A percentile compares a stretch with the other conserved stretches of the same genome.
Conservation (phyloP, 2,888 invertebrate genomes). For the Drosophila flavopinicola region DNA sequence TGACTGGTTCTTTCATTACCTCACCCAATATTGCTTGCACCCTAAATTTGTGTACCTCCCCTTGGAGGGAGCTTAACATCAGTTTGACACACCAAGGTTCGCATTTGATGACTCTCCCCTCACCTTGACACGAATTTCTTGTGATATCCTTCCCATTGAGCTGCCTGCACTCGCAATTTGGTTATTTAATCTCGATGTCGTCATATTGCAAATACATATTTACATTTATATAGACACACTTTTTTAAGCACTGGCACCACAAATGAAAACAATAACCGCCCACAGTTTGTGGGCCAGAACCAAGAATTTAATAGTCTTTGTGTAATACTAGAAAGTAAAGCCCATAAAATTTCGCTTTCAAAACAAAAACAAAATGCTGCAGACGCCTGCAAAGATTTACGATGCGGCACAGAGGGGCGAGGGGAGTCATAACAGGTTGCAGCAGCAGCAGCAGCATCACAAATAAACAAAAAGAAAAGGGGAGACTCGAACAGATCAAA, state of each 20-base stretch:
- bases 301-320: slow-evolving; percentile 57
- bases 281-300: slow-evolving; percentile 54
- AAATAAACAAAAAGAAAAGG: slow-evolving; percentile 65
- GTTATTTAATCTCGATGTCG: slow-evolving; percentile 42
- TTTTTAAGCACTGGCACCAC: slow-evolving; percentile 42
- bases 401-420: slow-evolving; percentile 25
- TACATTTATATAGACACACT: slow-evolving; percentile 6
- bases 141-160: slow-evolving; percentile 42
- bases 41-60: slow-evolving; percentile 10
- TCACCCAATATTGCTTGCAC: slow-evolving; percentile 19
- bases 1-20: slow-evolving; percentile 8
- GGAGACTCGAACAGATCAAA: slow-evolving; percentile 23
- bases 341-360: slow-evolving; percentile 59
- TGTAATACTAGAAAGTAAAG: slow-evolving; percentile 63
- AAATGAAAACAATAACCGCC: slow-evolving; percentile 66
- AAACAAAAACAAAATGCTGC: slow-evolving; percentile 32
- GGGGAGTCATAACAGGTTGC: slow-evolving; percentile 60
- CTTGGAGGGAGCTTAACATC: slow-evolving; percentile 11
- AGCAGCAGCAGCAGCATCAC: slow-evolving; percentile 30
- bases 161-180: slow-evolving; percentile 22
- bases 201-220: slow-evolving; percentile 42
- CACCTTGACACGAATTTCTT: slow-evolving; percentile 54
- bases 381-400: slow-evolving; percentile 52
- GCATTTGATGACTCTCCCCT: slow-evolving; percentile 23
- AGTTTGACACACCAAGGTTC: slow-evolving; percentile 19